Base-by-base conservation (phyloP, 2,797 vertebrate genomes). In the Lacerta viridis region DNA sequence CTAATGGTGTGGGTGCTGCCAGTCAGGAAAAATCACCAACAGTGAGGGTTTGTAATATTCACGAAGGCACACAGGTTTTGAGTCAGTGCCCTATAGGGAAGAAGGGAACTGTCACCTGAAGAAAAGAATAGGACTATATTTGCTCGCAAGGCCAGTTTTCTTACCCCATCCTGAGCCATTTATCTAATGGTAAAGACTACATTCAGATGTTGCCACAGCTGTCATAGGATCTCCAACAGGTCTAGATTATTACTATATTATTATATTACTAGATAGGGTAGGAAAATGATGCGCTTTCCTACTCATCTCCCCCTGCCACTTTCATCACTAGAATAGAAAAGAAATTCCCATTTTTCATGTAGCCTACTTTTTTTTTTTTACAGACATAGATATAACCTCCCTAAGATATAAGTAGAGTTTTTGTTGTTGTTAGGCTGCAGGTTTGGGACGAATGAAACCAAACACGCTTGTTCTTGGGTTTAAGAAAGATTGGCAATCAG, bases 401-500 rank as follows among this genome's bases (percentile, higher is more conserved):
- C 23, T 36, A 75, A 43, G 23, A 61, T 78, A 61, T 79, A 59
- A 79, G 25, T 43, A 71, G 15, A 27, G 50, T 74, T n/a, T 59
- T 59, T 46, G 39, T 61, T 81, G 59, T 87, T 87, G 29, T 74
- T 96, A 99, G 99, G 99, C 99, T 96, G 97, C 98, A 85, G 99
- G 99, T 75, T 96, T 99, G 90, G 99, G 99, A 76, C 98, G 99
- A 82, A 97, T 99, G 94, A 98, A 97, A 92, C 99, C 99, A 33
- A 99, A 99, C 93, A 99, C 98, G 3, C 97, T 99, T 92, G 99
- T 99, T 81, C 94, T 99, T 86, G 99, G 99, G 95, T 99, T 98
- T 97, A 99, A 99, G 95, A 99, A 98, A 78, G 98, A 99, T 94
- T 99, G 99, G 99, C 95, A 97, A 79, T 97, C 98, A 77, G 94